phyloP scores from a whole-genome alignment of 2,888 invertebrate species.

The Rhyacophila evoluta region DNA sequence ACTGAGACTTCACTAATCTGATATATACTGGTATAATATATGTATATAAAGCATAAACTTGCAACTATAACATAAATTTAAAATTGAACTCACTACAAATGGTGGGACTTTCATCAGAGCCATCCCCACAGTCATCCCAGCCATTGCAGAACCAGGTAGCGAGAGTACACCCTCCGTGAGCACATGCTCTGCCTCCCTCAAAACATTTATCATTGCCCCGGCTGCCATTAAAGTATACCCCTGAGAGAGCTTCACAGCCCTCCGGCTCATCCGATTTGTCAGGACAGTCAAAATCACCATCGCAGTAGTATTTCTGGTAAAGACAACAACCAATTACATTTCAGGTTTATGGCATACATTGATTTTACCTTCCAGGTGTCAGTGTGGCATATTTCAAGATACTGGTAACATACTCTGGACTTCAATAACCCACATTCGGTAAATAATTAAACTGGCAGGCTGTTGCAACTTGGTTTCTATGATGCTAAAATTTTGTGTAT shows the following conservation, averaged over 20 bases:
- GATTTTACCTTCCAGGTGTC: too few relatives aligned
- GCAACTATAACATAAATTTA: slow-evolving; percentile 55
- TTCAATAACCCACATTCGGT: too few relatives aligned
- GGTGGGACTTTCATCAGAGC: slow-evolving; percentile 73
- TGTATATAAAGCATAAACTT: too few relatives aligned
- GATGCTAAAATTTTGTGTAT: background rate
- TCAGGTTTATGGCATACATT: too few relatives aligned
- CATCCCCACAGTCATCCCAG: slow-evolving; percentile 77
- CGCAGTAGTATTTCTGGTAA: slow-evolving; percentile 72
- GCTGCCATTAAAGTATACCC: slow-evolving; percentile 52
- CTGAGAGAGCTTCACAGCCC: slow-evolving; percentile 65
- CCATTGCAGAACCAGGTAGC: slow-evolving; percentile 79
- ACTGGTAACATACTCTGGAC: too few relatives aligned
- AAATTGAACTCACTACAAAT: slow-evolving; percentile 66
- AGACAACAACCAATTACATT: too few relatives aligned
- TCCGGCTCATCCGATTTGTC: slow-evolving; percentile 79
- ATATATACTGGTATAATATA: too few relatives aligned
- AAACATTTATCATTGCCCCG: slow-evolving; percentile 55
- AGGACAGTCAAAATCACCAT: slow-evolving; percentile 76
- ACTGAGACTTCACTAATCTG: too few relatives aligned
- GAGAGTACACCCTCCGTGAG: slow-evolving; percentile 75
- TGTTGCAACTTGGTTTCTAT: too few relatives aligned
- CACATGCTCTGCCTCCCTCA: slow-evolving; percentile 70
- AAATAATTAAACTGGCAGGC: too few relatives aligned
- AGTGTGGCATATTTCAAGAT: too few relatives aligned